Base-by-base conservation (phyloP, 2,113 vertebrate species). In the Vireo altiloquus region DNA sequence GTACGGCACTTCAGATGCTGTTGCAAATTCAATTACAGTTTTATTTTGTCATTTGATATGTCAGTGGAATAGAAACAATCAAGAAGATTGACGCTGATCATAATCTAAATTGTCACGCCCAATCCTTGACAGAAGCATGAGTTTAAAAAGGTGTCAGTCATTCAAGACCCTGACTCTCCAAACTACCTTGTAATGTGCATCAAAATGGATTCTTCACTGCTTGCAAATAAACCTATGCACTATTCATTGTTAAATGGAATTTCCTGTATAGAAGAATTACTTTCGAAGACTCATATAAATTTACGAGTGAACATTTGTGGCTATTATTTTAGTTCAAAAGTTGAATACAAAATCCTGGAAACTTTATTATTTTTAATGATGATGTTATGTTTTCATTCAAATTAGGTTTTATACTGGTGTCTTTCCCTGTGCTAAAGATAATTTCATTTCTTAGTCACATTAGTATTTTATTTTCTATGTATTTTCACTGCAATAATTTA, bases 41-140 rank as follows among this genome's bases (percentile, higher is more conserved):
- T 94, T 96, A 94, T 95, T 96, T 94, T 92, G 64, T 95, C 91
- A 96, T 96, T 97, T 95, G 85, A 94, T 96, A 94, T 74, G 91
- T 63, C 87, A 92, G 56, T 93, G 69, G 54, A 96, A 97, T 69
- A 95, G 89, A 97, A 97, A 95, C 94, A 96, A 98, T 97, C 94
- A 96, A 95, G 95, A 97, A 97, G 82, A 95, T 50, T 96, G 95
- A 91, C 97, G 94, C 42, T 92, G 82, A 97, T 96, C 89, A 93
- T 91, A 97, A 96, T 78, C 79, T 65, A 40, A 96, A 96, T 93
- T 97, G 95, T 92, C 96, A 95, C 86, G 69, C 54, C 84, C 88
- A 95, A 42, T 89, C 70, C 40, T 90, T 97, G 92, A 95, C 80
- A 96, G 79, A 95, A 39, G 57, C 72, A 91, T 84, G 75, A 96